Conservation (phyloP, 2,797 vertebrate species). For the Eulemur rubriventer region DNA sequence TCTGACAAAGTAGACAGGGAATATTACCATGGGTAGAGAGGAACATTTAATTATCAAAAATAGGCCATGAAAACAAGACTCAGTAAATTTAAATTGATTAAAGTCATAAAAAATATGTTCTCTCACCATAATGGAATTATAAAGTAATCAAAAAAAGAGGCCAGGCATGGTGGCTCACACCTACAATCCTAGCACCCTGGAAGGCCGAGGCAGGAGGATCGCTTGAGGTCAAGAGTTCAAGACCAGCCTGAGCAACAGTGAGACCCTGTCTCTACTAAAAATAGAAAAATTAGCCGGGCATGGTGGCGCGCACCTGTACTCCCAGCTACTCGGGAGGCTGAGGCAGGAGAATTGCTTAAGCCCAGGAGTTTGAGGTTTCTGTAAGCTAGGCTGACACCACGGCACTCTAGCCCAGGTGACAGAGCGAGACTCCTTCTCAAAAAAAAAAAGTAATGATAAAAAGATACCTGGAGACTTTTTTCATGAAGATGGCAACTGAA, state of each 20-base stretch:
- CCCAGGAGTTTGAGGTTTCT: neutral
- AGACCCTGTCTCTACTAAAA: neutral
- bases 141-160: neutral
- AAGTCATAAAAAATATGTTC: neutral
- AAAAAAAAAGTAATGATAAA: neutral
- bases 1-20: neutral
- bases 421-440: neutral
- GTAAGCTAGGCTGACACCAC: neutral
- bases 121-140: neutral
- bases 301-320: accelerated
- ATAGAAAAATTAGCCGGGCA: neutral
- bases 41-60: neutral
- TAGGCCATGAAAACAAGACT: neutral
- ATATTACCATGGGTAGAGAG: neutral
- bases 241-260: neutral
- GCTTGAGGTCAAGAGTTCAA: neutral
- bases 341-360: neutral
- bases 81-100: neutral
- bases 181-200: neutral
- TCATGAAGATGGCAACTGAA: neutral
- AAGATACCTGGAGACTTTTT: neutral
- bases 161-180: neutral
- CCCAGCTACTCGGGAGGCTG: neutral
- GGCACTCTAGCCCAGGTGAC: neutral
- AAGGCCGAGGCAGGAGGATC: too few species aligned